Conservation (phyloP, 2,888 invertebrate species). For the Hirtodrosophila histrioides region DNA sequence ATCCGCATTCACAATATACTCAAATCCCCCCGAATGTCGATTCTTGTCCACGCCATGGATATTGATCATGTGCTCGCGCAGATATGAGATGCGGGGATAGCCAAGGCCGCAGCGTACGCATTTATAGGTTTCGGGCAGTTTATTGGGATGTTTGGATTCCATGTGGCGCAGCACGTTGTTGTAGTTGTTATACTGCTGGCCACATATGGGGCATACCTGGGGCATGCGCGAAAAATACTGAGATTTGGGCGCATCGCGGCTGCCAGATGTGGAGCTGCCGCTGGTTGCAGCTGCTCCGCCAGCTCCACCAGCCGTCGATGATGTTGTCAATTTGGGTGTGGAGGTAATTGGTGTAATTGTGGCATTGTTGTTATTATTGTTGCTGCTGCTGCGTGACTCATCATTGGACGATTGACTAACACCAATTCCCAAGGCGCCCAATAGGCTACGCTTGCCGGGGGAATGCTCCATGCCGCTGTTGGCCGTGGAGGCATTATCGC, state of each 20-base stretch:
- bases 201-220: conserved; percentile 84
- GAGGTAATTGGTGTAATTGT: conserved; percentile 37
- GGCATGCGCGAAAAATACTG: conserved; percentile 83
- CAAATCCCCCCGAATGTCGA: conserved; percentile 82
- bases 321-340: conserved; percentile 50
- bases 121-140: conserved; percentile 84
- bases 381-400: conserved; percentile 72
- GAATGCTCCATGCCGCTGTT: conserved; percentile 65
- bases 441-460: conserved; percentile 64
- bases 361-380: conserved; percentile 23
- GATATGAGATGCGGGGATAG: conserved; percentile 83
- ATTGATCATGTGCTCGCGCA: conserved; percentile 84
- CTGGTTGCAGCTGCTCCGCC: conserved; percentile 12
- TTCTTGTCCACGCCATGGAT: conserved; percentile 82
- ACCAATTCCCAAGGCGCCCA: conserved; percentile 61
- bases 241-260: conserved; percentile 74
- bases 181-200: conserved; percentile 84
- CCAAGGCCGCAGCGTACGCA: conserved; percentile 83
- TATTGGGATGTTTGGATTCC: conserved; percentile 85
- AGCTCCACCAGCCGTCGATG: not conserved
- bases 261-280: conserved; percentile 22
- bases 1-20: conserved; percentile 83
- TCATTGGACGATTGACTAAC: conserved; percentile 72
- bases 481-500: conserved; percentile 54
- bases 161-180: conserved; percentile 84